Conservation (phyloP, 2,888 invertebrate species). For the Anthophora plumipes region DNA sequence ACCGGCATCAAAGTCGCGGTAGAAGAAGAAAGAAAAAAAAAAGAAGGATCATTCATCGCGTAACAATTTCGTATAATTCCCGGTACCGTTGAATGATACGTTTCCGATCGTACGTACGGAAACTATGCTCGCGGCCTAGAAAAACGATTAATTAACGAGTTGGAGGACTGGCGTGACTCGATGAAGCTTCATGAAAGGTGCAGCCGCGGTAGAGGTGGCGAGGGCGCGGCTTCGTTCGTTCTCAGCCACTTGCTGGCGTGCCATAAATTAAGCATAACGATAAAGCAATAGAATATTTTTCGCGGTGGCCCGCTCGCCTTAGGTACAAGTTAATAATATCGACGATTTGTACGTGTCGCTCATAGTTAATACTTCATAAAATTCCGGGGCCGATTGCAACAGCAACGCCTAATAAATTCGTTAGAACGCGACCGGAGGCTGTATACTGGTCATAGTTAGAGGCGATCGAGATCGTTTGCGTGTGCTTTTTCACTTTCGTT, state of each 20-base stretch:
- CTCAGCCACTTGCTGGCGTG: conserved; percentile 31
- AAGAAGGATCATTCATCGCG: too few relatives aligned
- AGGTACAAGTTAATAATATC: conserved; percentile 48
- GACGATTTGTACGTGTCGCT: conserved; percentile 45
- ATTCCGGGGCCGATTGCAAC: conserved; percentile 36
- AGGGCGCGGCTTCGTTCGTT: conserved; percentile 43
- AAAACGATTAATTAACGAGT: conserved; percentile 52
- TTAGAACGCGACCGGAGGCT: conserved; percentile 22
- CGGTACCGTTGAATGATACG: conserved; percentile 37
- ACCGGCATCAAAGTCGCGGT: not conserved
- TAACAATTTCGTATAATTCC: conserved; percentile 13
- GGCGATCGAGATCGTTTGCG: conserved; percentile 1
- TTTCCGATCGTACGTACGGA: conserved; percentile 16
- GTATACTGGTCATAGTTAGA: not conserved
- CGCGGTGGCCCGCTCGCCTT: not conserved
- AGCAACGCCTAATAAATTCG: conserved; percentile 37
- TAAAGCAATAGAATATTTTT: conserved; percentile 53
- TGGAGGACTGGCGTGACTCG: conserved; percentile 47
- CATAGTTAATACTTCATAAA: conserved; percentile 46
- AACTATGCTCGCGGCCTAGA: conserved; percentile 43
- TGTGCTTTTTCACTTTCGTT: not conserved
- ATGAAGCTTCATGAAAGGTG: conserved; percentile 46
- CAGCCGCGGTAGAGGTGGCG: conserved; percentile 12
- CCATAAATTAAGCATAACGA: conserved; percentile 51
- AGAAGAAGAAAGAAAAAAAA: conserved; percentile 1